phyloP scores from a whole-genome alignment of 2,888 invertebrate genomes.

The Diadegma fenestrale region DNA sequence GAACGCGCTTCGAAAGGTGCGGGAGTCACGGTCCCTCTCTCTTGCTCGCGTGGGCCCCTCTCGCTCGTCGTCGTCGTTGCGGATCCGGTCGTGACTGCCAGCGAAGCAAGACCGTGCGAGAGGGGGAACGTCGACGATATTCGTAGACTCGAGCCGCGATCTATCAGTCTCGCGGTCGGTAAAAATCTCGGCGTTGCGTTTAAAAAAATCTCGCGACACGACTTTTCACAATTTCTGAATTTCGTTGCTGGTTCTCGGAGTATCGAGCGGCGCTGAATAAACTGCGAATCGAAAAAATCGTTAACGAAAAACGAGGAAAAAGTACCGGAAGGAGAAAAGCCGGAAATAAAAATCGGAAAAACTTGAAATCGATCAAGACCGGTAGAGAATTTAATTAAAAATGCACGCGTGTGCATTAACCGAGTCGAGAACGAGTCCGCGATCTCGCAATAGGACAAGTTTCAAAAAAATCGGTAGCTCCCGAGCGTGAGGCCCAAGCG shows the following conservation, averaged over 20 bases:
- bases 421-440: conserved; percentile 32
- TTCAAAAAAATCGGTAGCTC: conserved; percentile 4
- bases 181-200: neutral
- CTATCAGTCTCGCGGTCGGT: neutral
- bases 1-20: conserved; percentile 81
- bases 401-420: conserved; percentile 12
- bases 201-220: too few relatives aligned
- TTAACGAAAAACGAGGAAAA: too few relatives aligned
- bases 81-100: conserved; percentile 64
- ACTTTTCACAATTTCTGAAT: too few relatives aligned
- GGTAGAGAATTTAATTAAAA: neutral
- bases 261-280: too few relatives aligned
- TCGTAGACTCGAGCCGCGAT: neutral
- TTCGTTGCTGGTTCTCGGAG: neutral
- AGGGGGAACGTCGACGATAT: neutral
- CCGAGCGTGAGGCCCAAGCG: neutral
- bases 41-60: neutral
- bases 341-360: neutral
- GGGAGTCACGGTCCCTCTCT: conserved; percentile 68
- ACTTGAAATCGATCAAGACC: neutral
- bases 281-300: neutral
- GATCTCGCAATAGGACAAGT: neutral
- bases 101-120: conserved; percentile 49
- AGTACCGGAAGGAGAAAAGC: neutral
- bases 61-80: conserved; percentile 40